Evolutionary conservation across 1,140 invertebrate species (phyloP), one percentile per base, ranked within the genome.

Genomic region (Cydia fagiglandana): DNA sequence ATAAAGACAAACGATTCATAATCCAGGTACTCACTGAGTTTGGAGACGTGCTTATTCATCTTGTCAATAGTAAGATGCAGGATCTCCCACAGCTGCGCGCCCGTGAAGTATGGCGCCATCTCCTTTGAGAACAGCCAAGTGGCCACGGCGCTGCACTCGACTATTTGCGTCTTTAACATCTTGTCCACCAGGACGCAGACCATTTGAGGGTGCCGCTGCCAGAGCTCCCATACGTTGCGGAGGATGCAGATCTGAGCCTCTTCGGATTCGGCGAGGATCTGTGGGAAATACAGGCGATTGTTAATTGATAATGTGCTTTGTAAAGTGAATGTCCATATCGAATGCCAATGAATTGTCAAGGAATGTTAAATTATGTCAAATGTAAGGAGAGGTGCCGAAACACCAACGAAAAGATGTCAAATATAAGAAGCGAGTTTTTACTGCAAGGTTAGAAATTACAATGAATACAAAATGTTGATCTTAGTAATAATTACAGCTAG

Each of bases 61-160:
- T 99, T 99, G 81, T 97, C 96, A 77, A 99, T 99, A 1, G 98
- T 99, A 66, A 98, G 93, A 92, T 99, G 98, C 13, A 99, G 93
- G 75, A 99, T 98, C 94, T 99, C 98, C 98, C 98, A 99, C n/a
- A 99, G 95, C 87, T 98, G 99, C 82, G 97, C 95, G 95, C 98
- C 98, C 0, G 98, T 99, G 89, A 99, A 99, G 89, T 99, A 97
- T 9, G 94, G 91, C 28, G 95, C 95, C 98, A 99, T 99, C 88
- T 99, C 98, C 93, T 98, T 97, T 4, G 98, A 99, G 93, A 99
- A 99, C 75, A 99, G 96, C 99, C 99, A 99, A 83, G 98, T 99
- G 34, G 98, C 98, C 12, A 99, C 98, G 10, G 98, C 97, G 77
- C 98, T 97, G 87, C 98, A 99, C 86, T 99, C 98, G 15, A 99